A percentile compares a stretch with the other conserved stretches of the same genome.
Conservation (phyloP, 2,113 vertebrate species). For the Channa maculata region DNA sequence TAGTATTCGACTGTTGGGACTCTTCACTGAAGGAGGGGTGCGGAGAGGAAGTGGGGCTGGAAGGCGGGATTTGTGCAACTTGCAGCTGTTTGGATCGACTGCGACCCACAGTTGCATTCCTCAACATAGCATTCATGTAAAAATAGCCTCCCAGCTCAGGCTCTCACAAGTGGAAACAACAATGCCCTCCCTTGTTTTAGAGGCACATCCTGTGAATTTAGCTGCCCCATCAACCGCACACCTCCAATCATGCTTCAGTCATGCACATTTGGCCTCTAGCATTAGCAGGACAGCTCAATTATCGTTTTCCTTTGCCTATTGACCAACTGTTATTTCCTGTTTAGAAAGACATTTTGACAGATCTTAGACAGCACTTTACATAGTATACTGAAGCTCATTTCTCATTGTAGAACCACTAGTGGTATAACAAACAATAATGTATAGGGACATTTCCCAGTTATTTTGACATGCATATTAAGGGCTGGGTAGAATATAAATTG, state of each 20-base stretch:
- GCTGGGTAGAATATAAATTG: conserved; percentile 1
- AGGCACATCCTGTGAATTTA: conserved; percentile 75
- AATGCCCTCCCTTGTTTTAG: conserved; percentile 71
- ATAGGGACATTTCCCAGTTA: background rate
- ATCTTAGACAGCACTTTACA: background rate
- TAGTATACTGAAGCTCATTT: conserved; percentile 1
- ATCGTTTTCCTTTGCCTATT: conserved; percentile 34
- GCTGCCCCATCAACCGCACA: conserved; percentile 67
- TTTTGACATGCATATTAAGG: background rate
- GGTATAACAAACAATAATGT: background rate
- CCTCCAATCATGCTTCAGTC: conserved; percentile 62
- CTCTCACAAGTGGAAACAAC: conserved; percentile 61
- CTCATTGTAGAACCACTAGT: background rate
- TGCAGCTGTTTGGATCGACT: conserved; percentile 74
- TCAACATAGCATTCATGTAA: conserved; percentile 69
- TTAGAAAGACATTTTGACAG: background rate
- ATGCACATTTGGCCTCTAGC: conserved; percentile 52
- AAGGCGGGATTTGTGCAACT: conserved; percentile 10
- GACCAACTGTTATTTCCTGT: conserved; percentile 31
- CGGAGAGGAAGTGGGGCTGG: conserved; percentile 5
- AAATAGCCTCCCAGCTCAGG: conserved; percentile 67
- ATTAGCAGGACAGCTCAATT: conserved; percentile 28
- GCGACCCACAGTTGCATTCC: conserved; percentile 67
- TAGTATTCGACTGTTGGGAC: conserved; percentile 37
- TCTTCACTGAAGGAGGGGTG: conserved; percentile 7